These are phyloP conservation scores for Acropora yongei DNA, from an alignment of 64 coral and sea anemone genomes.

Conservation along the genomic window DNA sequence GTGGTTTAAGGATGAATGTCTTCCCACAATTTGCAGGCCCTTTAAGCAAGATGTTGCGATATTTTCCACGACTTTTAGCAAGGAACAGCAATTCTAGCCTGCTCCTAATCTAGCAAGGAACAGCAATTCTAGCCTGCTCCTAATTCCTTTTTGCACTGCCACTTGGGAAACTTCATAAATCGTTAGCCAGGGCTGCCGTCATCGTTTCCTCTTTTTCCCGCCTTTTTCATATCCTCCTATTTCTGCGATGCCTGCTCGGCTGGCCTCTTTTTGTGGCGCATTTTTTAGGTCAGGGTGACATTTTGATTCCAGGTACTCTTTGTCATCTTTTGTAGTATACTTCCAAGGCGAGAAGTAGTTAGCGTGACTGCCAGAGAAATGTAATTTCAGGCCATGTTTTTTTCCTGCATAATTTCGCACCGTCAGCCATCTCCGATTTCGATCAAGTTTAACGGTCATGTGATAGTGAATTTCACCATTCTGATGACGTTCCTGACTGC, in stretches of 20 bases:
- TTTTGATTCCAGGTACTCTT: conserved; percentile 16
- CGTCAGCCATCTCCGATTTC: conserved; percentile 29
- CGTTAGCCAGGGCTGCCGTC: neutral
- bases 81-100: conserved; percentile 18
- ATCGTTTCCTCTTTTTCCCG: neutral
- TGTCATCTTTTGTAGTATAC: conserved; percentile 51
- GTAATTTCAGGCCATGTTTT: neutral
- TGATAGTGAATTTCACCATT: conserved; percentile 10
- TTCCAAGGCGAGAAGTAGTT: conserved; percentile 31
- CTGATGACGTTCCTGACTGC: conserved; percentile 35
- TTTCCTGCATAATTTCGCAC: conserved; percentile 28
- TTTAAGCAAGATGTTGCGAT: conserved; percentile 38
- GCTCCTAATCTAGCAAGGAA: neutral
- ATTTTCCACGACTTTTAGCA: conserved; percentile 39
- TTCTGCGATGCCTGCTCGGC: neutral
- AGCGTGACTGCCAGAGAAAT: neutral
- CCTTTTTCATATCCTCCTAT: neutral
- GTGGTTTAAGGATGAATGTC: conserved; percentile 55
- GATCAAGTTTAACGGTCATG: conserved; percentile 40
- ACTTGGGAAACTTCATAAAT: conserved; percentile 20
- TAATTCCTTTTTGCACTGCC: conserved; percentile 21
- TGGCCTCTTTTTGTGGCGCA: neutral
- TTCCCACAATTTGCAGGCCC: conserved; percentile 63
- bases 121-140: conserved; percentile 4
- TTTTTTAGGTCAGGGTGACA: conserved; percentile 44